Conservation (phyloP, 2,797 vertebrate species). For the Bovichtus diacanthus region DNA sequence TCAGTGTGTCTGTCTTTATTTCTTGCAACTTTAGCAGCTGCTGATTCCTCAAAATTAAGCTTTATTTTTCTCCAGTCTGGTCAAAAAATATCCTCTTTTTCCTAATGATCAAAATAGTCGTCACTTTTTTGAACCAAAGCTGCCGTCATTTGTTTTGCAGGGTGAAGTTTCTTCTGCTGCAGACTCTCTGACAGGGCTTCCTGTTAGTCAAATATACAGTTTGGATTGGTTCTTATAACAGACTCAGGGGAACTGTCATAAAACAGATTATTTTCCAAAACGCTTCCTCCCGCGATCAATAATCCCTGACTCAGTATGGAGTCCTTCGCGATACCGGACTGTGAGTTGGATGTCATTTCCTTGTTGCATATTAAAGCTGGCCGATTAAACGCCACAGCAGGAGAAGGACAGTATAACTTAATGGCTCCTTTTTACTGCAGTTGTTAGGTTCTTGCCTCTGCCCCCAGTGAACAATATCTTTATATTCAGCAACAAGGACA, state of each 20-base stretch:
- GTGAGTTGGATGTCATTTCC: constrained; percentile 56
- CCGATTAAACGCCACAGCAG: constrained; percentile 74
- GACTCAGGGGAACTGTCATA: constrained; percentile 7
- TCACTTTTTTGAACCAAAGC: not conserved
- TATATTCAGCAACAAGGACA: constrained; percentile 64
- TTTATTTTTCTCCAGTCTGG: not conserved
- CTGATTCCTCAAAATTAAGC: not conserved
- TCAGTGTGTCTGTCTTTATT: not conserved
- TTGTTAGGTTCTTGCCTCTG: constrained; percentile 59
- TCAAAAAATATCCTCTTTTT: constrained; percentile 5
- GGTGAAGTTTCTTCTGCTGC: not conserved
- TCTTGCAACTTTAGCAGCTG: not conserved
- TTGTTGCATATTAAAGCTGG: constrained; percentile 70
- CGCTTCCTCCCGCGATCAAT: constrained; percentile 51
- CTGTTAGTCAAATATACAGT: constrained; percentile 13
- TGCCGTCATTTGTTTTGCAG: not conserved
- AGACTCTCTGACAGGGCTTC: not conserved
- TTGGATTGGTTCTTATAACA: constrained; percentile 25
- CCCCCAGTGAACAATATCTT: constrained; percentile 65
- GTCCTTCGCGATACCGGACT: constrained; percentile 34
- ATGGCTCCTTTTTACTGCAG: constrained; percentile 77
- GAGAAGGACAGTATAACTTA: constrained; percentile 81
- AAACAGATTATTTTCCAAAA: constrained; percentile 56
- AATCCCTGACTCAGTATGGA: constrained; percentile 70
- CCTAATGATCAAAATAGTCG: constrained; percentile 14